A percentile compares a stretch with the other conserved stretches of the same genome.
These are phyloP conservation scores for Epirrhoe alternata DNA, from an alignment of 2,888 invertebrate species.

Conservation along the genomic window DNA sequence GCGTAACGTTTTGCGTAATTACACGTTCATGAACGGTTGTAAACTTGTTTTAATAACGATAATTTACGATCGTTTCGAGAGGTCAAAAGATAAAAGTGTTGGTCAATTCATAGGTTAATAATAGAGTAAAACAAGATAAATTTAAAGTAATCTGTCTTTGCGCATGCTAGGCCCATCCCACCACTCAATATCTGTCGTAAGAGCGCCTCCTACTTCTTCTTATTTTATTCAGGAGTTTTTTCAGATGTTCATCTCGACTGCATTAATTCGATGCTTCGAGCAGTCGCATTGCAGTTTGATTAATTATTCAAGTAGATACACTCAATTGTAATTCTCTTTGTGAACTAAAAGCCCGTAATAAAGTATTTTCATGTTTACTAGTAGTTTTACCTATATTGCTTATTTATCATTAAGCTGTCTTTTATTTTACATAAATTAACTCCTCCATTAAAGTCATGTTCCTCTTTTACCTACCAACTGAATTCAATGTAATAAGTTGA, in stretches of 20 bases:
- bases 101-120: constrained; percentile 70
- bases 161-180: constrained; percentile 84
- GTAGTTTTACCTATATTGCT: neutral
- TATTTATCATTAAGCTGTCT: too few species aligned
- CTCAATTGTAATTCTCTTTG: constrained; percentile 11
- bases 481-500: too few species aligned
- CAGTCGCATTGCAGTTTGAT: constrained; percentile 81
- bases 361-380: neutral
- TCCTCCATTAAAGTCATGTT: too few species aligned
- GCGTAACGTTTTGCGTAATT: constrained; percentile 86
- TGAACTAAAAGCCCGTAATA: neutral
- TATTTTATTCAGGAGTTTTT: constrained; percentile 80
- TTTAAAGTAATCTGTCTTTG: constrained; percentile 74
- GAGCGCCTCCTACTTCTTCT: constrained; percentile 83
- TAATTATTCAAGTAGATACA: constrained; percentile 65
- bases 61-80: constrained; percentile 76
- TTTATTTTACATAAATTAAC: too few species aligned
- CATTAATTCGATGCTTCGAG: constrained; percentile 69
- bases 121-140: constrained; percentile 61
- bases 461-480: too few species aligned
- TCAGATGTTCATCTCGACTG: constrained; percentile 76
- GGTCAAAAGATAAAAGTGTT: constrained; percentile 76
- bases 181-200: constrained; percentile 84
- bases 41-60: constrained; percentile 82
- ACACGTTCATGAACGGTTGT: constrained; percentile 74